phyloP scores from a whole-genome alignment of 35 echinoderm and acorn worm species.

The Ophioderma brevispina region DNA sequence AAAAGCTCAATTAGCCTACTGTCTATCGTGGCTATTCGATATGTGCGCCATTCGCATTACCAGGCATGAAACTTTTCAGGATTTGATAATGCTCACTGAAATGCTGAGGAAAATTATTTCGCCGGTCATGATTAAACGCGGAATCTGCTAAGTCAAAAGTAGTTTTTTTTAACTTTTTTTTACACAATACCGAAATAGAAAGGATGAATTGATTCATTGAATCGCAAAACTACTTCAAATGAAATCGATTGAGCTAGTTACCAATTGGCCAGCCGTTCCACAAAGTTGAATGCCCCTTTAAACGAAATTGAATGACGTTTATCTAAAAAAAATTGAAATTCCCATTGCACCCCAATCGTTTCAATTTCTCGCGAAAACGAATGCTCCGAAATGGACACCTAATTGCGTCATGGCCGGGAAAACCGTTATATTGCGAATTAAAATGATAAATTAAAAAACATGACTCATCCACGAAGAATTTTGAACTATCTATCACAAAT shows the following conservation, averaged over 20 bases:
- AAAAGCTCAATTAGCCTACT: conserved; percentile 12
- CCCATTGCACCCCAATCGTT: background rate
- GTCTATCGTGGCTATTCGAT: background rate
- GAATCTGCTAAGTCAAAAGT: background rate
- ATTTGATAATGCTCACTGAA: no score
- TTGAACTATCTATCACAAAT: no score
- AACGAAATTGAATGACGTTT: background rate
- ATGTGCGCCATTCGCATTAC: background rate
- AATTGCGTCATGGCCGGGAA: background rate
- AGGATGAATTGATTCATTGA: background rate
- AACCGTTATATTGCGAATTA: background rate
- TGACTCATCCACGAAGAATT: no score
- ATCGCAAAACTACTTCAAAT: background rate
- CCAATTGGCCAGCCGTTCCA: background rate
- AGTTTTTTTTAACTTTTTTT: background rate
- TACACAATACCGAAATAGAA: background rate
- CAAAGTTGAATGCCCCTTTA: background rate
- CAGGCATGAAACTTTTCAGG: background rate
- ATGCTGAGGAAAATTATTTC: no score
- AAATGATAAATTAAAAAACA: no score
- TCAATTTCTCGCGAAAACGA: background rate
- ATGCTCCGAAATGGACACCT: background rate
- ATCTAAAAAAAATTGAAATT: background rate
- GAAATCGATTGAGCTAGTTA: background rate
- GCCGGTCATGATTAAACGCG: background rate